Evolutionary conservation across 2,888 invertebrate genomes (phyloP).

Genomic region (Stenodera caucasica): DNA sequence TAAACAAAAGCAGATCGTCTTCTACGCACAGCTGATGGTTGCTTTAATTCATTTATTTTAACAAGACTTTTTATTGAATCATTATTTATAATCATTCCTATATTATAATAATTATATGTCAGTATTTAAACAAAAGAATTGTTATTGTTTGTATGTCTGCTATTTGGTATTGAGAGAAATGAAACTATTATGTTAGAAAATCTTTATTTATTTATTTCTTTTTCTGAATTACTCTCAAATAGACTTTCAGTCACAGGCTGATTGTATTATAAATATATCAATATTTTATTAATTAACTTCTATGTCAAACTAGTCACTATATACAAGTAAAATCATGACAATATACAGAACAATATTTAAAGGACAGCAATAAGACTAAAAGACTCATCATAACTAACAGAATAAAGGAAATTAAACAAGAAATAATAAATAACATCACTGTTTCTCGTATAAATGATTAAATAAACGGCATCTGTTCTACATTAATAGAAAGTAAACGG

Average conservation of each 20-base stretch:
- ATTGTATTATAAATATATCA: conserved; percentile 56
- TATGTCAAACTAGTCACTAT: conserved; percentile 52
- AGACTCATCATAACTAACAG: too few relatives aligned
- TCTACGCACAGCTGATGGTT: conserved; percentile 65
- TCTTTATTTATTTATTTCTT: conserved; percentile 42
- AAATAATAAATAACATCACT: conserved; percentile 23
- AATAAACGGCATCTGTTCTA: background rate
- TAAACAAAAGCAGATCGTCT: too few relatives aligned
- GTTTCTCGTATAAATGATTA: conserved; percentile 19
- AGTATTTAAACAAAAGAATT: background rate
- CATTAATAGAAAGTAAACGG: background rate
- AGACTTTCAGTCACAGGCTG: conserved; percentile 52
- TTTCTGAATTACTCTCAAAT: conserved; percentile 44
- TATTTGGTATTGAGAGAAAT: background rate
- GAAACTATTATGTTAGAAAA: conserved; percentile 42
- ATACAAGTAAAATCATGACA: conserved; percentile 52
- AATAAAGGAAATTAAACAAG: conserved; percentile 35
- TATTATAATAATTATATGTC: background rate
- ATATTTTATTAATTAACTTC: conserved; percentile 50
- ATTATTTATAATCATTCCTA: too few relatives aligned
- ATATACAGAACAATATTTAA: conserved; percentile 44
- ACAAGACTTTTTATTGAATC: too few relatives aligned
- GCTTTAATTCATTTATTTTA: too few relatives aligned
- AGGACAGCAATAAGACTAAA: too few relatives aligned
- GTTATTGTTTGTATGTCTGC: background rate